Evolutionary conservation across 2,888 invertebrate species (phyloP).

Genomic region (Caenorhabditis sinica): DNA sequence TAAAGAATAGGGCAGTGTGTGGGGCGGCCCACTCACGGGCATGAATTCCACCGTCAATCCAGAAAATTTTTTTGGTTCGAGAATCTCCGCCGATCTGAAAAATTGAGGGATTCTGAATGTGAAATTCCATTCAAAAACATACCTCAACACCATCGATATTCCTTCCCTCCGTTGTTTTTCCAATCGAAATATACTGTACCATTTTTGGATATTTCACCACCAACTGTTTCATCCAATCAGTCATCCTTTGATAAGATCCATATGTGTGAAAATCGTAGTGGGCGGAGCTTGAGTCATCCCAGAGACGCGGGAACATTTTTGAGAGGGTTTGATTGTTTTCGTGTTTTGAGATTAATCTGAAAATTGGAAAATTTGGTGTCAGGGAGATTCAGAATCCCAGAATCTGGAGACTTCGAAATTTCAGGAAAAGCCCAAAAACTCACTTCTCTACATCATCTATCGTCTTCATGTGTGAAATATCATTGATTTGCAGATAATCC

Average conservation of each 20-base stretch:
- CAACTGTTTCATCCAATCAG: conserved; percentile 80
- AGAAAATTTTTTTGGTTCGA: conserved; percentile 79
- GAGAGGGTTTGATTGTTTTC: conserved; percentile 45
- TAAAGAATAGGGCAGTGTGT: conserved; percentile 83
- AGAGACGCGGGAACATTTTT: conserved; percentile 46
- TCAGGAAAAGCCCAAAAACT: conserved; percentile 28
- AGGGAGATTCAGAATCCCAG: no score
- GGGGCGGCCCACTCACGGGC: conserved; percentile 83
- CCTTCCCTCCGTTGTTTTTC: conserved; percentile 81
- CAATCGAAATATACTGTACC: conserved; percentile 80
- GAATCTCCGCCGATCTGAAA: conserved; percentile 79
- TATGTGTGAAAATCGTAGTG: conserved; percentile 72
- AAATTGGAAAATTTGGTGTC: conserved; percentile 1
- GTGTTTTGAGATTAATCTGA: conserved; percentile 59
- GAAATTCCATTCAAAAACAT: neutral
- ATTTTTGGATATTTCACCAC: conserved; percentile 77
- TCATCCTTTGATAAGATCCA: conserved; percentile 70
- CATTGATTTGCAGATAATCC: conserved; percentile 61
- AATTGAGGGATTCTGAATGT: neutral
- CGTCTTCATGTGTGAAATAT: conserved; percentile 75
- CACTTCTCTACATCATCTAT: conserved; percentile 82
- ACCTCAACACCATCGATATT: conserved; percentile 82
- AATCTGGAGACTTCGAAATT: no score
- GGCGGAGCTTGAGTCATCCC: conserved; percentile 63
- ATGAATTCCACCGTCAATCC: conserved; percentile 83